Conservation (phyloP, 2,797 vertebrate species). For the Cuculus canorus region DNA sequence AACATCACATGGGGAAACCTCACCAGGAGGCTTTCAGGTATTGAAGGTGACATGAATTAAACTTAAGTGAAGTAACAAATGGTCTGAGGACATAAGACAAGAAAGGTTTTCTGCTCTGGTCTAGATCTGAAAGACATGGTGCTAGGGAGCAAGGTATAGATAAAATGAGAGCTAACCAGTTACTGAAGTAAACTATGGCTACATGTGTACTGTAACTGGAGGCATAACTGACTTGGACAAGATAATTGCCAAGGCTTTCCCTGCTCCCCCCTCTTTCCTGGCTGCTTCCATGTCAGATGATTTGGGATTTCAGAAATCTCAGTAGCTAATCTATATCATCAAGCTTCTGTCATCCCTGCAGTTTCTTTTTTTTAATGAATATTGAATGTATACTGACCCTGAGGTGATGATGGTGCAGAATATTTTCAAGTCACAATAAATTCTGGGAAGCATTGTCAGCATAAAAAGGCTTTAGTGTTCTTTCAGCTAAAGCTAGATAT, state of each 20-base stretch:
- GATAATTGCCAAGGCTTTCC: neutral
- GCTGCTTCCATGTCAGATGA: constrained; percentile 1
- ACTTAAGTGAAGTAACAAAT: neutral
- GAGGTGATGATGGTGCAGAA: constrained; percentile 26
- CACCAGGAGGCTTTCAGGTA: neutral
- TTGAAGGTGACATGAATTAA: neutral
- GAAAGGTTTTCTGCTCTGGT: neutral
- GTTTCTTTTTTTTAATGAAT: constrained; percentile 48
- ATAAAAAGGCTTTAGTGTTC: constrained; percentile 8
- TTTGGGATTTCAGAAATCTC: constrained; percentile 48
- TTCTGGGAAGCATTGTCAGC: constrained; percentile 29
- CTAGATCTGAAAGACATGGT: neutral
- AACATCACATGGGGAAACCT: neutral
- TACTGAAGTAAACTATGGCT: neutral
- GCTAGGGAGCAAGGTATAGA: neutral
- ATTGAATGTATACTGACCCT: constrained; percentile 39
- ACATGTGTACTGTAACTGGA: neutral
- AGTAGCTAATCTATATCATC: constrained; percentile 52
- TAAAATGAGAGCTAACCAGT: neutral
- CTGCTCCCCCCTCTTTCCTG: neutral
- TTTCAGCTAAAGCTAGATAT: constrained; percentile 28
- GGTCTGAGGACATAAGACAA: neutral
- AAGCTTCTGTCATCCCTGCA: constrained; percentile 46
- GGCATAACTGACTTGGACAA: constrained; percentile 10
- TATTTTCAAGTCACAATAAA: constrained; percentile 52